Evolutionary conservation across 2,888 invertebrate genomes (phyloP), one percentile per base, ranked within the genome.

Genomic region (Diplolepis rosae): DNA sequence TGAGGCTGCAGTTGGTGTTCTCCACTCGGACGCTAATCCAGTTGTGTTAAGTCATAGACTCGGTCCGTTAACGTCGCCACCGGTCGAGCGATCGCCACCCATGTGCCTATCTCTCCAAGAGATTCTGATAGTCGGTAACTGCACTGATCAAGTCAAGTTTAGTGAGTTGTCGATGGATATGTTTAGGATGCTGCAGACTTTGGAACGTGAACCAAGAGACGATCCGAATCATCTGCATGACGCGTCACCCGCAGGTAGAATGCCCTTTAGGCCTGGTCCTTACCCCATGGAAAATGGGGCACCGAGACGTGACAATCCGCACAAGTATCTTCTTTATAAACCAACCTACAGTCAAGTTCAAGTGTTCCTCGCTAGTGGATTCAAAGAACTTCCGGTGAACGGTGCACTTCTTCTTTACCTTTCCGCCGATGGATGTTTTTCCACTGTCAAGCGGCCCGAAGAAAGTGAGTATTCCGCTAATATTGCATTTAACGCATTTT

Each of bases 151-250:
- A 91, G 96, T 97, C 35, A 98, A 98, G 90, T 98, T 98, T 90
- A 97, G 97, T 79, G 98, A 98, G 89, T 90, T 98, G 80, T 98
- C 98, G 13, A 94, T 98, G 92, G 98, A 98, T 90, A 98, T 98
- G 98, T 98, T 96, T 89, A 92, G 98, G 82, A 98, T 98, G 94
- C 91, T 98, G 73, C 98, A 98, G 90, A 97, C 97, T 0, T 90
- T 98, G 73, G 98, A 98, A 88, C 91, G 97, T 77, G 98, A 98
- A 87, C 96, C 97, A 11, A 94, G 95, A 80, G 96, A 96, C 82
- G 95, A 95, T 78, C 91, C 93, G 65, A 94, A 93, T 83, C 94
- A 94, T 88, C 90, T 92, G 76, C 92, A 93, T 85, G 94, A 94
- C 87, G 91, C 92, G 22, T 94, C 94, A 22, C 94, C 94, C 83